Evolutionary conservation across 2,797 vertebrate species (phyloP).

Genomic region (Monodelphis domestica): DNA sequence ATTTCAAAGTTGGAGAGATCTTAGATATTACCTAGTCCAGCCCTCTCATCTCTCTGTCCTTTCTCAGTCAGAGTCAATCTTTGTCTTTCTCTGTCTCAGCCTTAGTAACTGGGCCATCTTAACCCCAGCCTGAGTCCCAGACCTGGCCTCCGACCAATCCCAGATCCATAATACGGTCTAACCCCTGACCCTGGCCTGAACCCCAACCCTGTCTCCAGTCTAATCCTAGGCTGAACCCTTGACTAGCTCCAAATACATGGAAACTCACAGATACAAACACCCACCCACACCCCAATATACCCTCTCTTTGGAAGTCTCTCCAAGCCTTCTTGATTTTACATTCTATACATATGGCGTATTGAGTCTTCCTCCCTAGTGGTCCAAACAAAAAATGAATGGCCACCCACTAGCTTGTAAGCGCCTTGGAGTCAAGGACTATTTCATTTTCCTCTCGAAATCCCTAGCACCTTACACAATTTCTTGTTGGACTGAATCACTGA

Average conservation of each 20-base stretch:
- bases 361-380: not conserved
- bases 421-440: not conserved
- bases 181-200: no score
- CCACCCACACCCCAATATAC: not conserved
- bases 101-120: not conserved
- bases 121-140: not conserved
- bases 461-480: not conserved
- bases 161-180: not conserved
- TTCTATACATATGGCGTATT: not conserved
- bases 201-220: not conserved
- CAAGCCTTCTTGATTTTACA: not conserved
- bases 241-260: not conserved
- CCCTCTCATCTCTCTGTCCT: not conserved
- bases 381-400: not conserved
- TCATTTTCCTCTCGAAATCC: not conserved
- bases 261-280: not conserved
- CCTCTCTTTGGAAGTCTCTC: not conserved
- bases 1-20: no score
- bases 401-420: not conserved
- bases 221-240: not conserved
- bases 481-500: not conserved
- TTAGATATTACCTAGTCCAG: no score
- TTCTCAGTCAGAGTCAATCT: not conserved
- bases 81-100: not conserved
- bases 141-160: not conserved